These are phyloP conservation scores for Hoplostethus atlanticus DNA, from an alignment of 2,797 vertebrate species.

Conservation along the genomic window DNA sequence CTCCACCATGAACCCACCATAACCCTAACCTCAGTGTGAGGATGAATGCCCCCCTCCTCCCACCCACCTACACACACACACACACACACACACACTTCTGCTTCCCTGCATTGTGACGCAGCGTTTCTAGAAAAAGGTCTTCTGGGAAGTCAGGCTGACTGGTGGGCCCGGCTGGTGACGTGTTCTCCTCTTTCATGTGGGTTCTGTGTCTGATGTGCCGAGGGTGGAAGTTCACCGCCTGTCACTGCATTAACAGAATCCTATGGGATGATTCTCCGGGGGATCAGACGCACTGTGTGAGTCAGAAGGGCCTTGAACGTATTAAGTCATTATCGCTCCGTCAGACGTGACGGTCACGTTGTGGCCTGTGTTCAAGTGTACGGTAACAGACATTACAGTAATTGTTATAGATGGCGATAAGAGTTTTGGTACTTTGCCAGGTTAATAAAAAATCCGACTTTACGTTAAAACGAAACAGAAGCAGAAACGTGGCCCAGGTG, in stretches of 20 bases:
- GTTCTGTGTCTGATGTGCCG: slow-evolving; percentile 50
- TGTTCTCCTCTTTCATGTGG: slow-evolving; percentile 75
- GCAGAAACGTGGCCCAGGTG: too few species aligned
- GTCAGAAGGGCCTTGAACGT: slow-evolving; percentile 61
- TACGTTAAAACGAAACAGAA: neutral
- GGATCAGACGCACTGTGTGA: slow-evolving; percentile 54
- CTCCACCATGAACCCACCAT: neutral
- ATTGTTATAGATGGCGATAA: neutral
- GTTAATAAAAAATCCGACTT: neutral
- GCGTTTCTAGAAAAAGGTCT: slow-evolving; percentile 64
- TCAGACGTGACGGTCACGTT: slow-evolving; percentile 16
- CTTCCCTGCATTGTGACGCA: slow-evolving; percentile 74
- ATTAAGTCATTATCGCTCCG: slow-evolving; percentile 39
- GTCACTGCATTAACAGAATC: slow-evolving; percentile 62
- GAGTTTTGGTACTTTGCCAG: neutral
- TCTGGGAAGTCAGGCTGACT: slow-evolving; percentile 74
- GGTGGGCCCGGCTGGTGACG: slow-evolving; percentile 57
- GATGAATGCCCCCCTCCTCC: too few species aligned
- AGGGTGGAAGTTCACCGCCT: slow-evolving; percentile 51
- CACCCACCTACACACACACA: too few species aligned
- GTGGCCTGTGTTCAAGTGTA: neutral
- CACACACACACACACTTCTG: too few species aligned
- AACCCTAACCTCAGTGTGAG: neutral
- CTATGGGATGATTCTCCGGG: slow-evolving; percentile 46
- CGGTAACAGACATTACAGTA: slow-evolving; percentile 10